Percentiles rank a stretch among this genome's conserved stretches.
Conservation (phyloP, 2,888 invertebrate genomes). For the Spatulosminthurus flaviceps region DNA sequence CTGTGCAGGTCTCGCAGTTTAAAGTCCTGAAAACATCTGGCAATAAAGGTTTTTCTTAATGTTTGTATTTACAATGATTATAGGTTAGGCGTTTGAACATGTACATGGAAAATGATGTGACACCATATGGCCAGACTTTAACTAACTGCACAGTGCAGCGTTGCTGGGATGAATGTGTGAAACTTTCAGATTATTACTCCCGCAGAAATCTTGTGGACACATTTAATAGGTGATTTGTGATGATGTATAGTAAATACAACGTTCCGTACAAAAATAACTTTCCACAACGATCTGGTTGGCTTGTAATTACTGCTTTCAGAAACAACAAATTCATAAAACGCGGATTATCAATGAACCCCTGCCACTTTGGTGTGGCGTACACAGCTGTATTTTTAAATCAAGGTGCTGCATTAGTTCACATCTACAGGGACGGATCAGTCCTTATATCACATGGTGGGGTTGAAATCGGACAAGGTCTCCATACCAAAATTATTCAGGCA, state of each 20-base stretch:
- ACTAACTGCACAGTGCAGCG: constrained; percentile 76
- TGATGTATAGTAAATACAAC: too few relatives aligned
- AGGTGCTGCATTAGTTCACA: constrained; percentile 68
- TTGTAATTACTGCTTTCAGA: constrained; percentile 45
- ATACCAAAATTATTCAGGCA: constrained; percentile 70
- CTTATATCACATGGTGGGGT: constrained; percentile 68
- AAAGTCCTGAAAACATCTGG: too few relatives aligned
- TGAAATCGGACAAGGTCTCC: constrained; percentile 70
- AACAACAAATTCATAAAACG: constrained; percentile 66
- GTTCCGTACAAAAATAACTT: too few relatives aligned
- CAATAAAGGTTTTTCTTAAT: too few relatives aligned
- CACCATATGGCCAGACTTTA: constrained; percentile 80
- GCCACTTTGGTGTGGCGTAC: constrained; percentile 65
- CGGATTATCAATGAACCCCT: constrained; percentile 66
- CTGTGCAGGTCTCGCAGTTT: constrained; percentile 75
- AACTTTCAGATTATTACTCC: constrained; percentile 73
- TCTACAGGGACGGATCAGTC: constrained; percentile 69
- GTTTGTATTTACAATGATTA: too few relatives aligned
- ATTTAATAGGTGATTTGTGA: constrained; percentile 73
- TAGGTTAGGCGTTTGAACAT: constrained; percentile 76
- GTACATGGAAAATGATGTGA: constrained; percentile 79
- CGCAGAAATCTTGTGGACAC: constrained; percentile 71
- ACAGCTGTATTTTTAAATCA: constrained; percentile 64
- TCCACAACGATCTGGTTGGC: not conserved
- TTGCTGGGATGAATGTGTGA: constrained; percentile 83